Conservation (phyloP, 2,797 vertebrate genomes). For the Numenius phaeopus region DNA sequence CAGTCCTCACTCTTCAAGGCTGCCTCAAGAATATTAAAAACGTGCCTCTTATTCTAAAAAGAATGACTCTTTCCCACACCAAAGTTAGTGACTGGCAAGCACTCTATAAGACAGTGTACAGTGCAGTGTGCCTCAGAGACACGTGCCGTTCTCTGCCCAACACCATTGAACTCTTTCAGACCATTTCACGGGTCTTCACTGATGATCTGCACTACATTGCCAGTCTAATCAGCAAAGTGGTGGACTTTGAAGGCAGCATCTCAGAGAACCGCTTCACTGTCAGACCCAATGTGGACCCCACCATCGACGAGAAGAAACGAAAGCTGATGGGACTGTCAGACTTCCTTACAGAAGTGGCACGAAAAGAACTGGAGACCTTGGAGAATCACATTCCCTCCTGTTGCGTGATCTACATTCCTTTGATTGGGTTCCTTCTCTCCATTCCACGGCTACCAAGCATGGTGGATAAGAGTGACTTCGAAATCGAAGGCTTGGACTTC, state of each 20-base stretch:
- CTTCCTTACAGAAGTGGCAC: constrained; percentile 94
- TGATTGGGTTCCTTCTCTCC: constrained; percentile 96
- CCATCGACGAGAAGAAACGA: constrained; percentile 93
- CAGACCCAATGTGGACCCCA: constrained; percentile 90
- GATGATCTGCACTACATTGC: constrained; percentile 90
- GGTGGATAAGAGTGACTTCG: constrained; percentile 91
- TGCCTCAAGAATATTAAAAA: constrained; percentile 92
- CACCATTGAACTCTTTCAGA: constrained; percentile 88
- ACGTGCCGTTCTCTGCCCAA: constrained; percentile 87
- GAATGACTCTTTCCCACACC: constrained; percentile 91
- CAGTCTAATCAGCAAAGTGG: constrained; percentile 91
- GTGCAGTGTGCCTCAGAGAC: constrained; percentile 91
- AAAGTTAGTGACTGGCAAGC: constrained; percentile 93
- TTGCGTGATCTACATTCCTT: constrained; percentile 94
- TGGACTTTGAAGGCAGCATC: constrained; percentile 92
- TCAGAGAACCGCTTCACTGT: constrained; percentile 91
- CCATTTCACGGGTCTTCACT: constrained; percentile 88
- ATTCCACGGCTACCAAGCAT: constrained; percentile 91
- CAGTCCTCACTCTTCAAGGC: constrained; percentile 86
- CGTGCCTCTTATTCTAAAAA: constrained; percentile 90
- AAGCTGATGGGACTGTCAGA: constrained; percentile 90
- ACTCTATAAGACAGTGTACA: constrained; percentile 93
- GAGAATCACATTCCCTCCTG: constrained; percentile 89
- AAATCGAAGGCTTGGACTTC: constrained; percentile 93
- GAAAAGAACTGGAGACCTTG: constrained; percentile 89